Conservation (phyloP, 2,888 invertebrate species). For the Lepidonotus clava region DNA sequence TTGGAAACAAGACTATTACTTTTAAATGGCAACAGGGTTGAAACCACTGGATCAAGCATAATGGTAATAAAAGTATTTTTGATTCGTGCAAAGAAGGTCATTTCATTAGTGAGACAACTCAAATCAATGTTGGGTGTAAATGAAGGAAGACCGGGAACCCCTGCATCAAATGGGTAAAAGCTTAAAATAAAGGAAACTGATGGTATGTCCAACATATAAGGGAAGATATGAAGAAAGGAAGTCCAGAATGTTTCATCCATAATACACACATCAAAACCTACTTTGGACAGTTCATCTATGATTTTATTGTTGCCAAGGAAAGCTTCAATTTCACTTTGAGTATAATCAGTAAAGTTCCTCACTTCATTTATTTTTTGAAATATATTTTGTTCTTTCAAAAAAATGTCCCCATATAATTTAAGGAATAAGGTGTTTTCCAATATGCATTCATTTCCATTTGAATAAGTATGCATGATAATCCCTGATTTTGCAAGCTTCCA, state of each 20-base stretch:
- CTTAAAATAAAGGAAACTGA: not conserved
- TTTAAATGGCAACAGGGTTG: not conserved
- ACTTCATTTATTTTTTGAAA: not conserved
- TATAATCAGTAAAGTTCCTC: not conserved
- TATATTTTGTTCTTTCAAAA: not conserved
- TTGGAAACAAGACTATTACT: not conserved
- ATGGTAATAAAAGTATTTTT: not conserved
- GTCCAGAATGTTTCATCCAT: not conserved
- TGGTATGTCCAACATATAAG: not conserved
- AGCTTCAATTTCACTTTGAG: too few species aligned
- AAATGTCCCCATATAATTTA: not conserved
- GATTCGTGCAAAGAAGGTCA: not conserved
- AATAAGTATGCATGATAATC: not conserved
- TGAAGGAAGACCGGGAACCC: not conserved
- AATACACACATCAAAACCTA: conserved; percentile 20
- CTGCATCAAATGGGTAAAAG: not conserved
- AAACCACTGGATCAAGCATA: not conserved
- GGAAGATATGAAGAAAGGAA: not conserved
- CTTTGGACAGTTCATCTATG: too few species aligned
- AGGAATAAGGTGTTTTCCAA: not conserved
- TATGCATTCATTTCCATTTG: not conserved
- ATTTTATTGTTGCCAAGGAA: too few species aligned
- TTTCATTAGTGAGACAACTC: not conserved
- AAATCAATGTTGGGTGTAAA: conserved; percentile 20
- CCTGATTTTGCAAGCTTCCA: not conserved